Conservation (phyloP, 2,888 invertebrate species). For the Erebia epiphron region DNA sequence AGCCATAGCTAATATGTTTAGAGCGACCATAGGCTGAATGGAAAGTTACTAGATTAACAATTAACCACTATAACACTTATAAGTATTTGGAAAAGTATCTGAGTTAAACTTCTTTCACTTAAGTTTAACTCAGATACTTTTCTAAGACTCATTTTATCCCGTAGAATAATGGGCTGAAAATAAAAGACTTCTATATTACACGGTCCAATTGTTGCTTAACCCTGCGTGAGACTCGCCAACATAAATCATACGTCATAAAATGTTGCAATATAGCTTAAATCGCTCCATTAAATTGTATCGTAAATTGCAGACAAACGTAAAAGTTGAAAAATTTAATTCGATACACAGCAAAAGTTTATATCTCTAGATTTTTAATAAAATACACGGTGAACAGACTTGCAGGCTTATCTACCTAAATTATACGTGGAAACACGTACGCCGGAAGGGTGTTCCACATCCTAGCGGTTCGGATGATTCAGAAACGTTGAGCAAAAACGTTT, state of each 20-base stretch:
- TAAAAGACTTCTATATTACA: neutral
- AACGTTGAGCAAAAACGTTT: too few relatives aligned
- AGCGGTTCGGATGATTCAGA: too few relatives aligned
- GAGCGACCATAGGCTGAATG: too few relatives aligned
- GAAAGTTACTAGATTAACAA: too few relatives aligned
- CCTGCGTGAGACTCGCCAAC: slow-evolving; percentile 43
- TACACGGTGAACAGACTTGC: too few relatives aligned
- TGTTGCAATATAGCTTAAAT: slow-evolving; percentile 47
- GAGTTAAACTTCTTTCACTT: too few relatives aligned
- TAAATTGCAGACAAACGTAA: slow-evolving; percentile 24
- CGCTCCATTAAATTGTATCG: slow-evolving; percentile 49
- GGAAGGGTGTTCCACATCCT: too few relatives aligned
- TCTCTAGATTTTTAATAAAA: neutral
- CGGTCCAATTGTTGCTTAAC: slow-evolving; percentile 45
- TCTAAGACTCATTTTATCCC: neutral
- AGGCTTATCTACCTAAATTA: too few relatives aligned
- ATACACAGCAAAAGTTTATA: neutral
- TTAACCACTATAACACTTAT: too few relatives aligned
- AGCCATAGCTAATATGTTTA: too few relatives aligned
- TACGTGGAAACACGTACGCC: too few relatives aligned
- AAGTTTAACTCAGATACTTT: too few relatives aligned
- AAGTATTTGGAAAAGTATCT: neutral
- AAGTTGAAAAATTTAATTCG: neutral
- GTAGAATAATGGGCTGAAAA: neutral
- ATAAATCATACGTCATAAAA: slow-evolving; percentile 54